Evolutionary conservation across 2,888 invertebrate species (phyloP).

Genomic region (Dryomyza anilis): DNA sequence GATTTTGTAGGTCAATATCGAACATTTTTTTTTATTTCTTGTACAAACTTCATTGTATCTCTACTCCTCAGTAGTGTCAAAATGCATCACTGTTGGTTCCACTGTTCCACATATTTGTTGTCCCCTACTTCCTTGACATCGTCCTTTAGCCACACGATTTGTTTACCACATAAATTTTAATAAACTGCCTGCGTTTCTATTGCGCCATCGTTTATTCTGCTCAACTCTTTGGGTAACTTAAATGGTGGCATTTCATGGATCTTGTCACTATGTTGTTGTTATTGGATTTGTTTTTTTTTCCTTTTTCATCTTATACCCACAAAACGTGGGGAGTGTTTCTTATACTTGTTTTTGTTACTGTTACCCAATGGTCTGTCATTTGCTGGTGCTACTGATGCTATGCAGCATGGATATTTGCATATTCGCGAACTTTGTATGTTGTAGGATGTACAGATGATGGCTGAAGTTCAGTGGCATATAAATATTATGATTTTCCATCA

Average conservation of each 20-base stretch:
- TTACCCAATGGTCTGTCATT: neutral
- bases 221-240: neutral
- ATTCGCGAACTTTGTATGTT: neutral
- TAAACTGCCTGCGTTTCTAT: too few relatives aligned
- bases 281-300: neutral
- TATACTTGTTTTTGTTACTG: neutral
- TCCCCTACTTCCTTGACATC: too few relatives aligned
- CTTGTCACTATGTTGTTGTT: neutral
- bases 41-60: too few relatives aligned
- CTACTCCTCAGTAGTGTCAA: too few relatives aligned
- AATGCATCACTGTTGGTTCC: too few relatives aligned
- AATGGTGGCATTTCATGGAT: conserved; percentile 3
- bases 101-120: too few relatives aligned
- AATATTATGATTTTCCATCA: too few relatives aligned
- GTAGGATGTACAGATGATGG: neutral
- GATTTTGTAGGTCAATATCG: too few relatives aligned
- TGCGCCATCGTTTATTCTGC: neutral
- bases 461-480: neutral
- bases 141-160: too few relatives aligned
- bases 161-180: too few relatives aligned
- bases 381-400: conserved; percentile 53
- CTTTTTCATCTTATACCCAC: neutral
- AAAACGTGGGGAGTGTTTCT: neutral
- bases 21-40: too few relatives aligned
- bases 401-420: conserved; percentile 38